Conservation (phyloP, 2,797 vertebrate species). For the Pangasius macronema region DNA sequence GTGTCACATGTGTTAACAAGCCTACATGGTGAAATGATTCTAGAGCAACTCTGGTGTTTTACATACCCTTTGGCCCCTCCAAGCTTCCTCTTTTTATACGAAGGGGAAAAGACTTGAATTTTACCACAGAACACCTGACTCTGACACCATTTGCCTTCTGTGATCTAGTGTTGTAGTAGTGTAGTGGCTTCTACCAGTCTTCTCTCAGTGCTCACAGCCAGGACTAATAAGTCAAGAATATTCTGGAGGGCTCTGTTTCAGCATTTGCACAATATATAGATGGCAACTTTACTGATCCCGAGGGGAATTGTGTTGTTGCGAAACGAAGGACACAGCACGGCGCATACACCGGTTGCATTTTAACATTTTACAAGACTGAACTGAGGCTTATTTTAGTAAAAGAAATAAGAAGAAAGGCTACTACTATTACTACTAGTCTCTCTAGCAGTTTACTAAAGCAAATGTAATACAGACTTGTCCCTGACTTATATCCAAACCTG, state of each 20-base stretch:
- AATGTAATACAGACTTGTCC: background rate
- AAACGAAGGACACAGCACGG: background rate
- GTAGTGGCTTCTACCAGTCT: background rate
- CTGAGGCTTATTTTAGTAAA: background rate
- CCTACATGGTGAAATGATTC: background rate
- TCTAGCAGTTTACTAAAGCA: background rate
- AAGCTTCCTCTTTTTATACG: constrained; percentile 21
- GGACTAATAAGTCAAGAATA: background rate
- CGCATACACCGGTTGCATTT: background rate
- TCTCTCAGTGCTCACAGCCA: background rate
- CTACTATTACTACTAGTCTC: background rate
- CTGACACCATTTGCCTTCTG: background rate
- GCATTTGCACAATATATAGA: background rate
- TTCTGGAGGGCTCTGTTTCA: background rate
- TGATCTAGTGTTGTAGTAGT: background rate
- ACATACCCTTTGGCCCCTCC: background rate
- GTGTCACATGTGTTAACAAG: constrained; percentile 16
- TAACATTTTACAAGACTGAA: background rate
- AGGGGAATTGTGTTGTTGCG: background rate
- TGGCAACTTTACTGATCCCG: background rate
- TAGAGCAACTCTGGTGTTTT: background rate
- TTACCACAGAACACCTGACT: constrained; percentile 10
- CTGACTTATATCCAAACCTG: background rate
- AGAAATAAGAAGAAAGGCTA: background rate
- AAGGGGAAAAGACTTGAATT: background rate